A percentile compares a stretch with the other conserved stretches of the same genome.
These are phyloP conservation scores for Eupithecia tripunctaria DNA, from an alignment of 2,888 invertebrate genomes.

Conservation along the genomic window DNA sequence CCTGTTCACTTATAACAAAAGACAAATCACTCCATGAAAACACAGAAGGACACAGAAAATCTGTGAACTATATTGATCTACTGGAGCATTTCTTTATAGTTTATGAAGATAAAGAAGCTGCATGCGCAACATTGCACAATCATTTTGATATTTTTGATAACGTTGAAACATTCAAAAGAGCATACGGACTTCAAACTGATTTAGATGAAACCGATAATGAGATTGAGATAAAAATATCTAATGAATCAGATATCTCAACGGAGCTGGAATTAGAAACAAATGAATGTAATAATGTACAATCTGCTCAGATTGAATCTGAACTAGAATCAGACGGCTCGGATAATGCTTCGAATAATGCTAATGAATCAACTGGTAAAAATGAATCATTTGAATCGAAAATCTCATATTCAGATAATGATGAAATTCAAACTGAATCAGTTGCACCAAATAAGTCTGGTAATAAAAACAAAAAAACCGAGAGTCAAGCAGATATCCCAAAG, in stretches of 20 bases:
- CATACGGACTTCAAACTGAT: background rate
- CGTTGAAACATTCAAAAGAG: background rate
- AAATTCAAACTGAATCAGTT: background rate
- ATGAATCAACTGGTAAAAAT: background rate
- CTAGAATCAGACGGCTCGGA: background rate
- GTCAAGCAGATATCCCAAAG: background rate
- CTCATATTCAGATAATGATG: background rate
- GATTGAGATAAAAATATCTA: background rate
- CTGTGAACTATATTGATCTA: slow-evolving; percentile 43
- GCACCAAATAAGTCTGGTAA: background rate
- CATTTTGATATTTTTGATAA: slow-evolving; percentile 4
- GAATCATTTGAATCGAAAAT: background rate
- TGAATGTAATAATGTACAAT: background rate
- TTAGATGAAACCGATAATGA: background rate
- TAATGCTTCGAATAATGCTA: background rate
- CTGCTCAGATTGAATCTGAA: background rate
- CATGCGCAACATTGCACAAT: background rate
- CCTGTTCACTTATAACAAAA: background rate
- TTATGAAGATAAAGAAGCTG: slow-evolving; percentile 28
- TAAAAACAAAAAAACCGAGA: background rate
- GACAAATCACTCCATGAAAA: background rate
- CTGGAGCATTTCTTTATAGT: slow-evolving; percentile 44
- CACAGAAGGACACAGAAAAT: slow-evolving; percentile 43
- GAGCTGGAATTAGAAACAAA: background rate
- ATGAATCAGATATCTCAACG: background rate